Evolutionary conservation across 2,797 vertebrate species (phyloP).

Genomic region (Gobionotothen gibberifrons): DNA sequence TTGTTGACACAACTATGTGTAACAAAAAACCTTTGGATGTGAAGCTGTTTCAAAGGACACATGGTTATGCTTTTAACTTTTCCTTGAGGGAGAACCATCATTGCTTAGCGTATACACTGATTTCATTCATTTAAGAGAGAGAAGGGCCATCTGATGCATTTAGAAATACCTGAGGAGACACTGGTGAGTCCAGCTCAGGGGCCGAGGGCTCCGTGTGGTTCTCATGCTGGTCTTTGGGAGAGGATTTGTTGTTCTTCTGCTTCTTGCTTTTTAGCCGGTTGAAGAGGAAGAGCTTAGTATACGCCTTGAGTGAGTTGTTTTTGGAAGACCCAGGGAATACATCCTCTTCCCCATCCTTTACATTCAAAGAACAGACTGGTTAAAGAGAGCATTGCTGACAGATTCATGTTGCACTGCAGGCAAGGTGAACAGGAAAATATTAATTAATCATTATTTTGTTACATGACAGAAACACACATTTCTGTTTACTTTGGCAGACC

Average conservation of each 20-base stretch:
- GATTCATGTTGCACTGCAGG: background rate
- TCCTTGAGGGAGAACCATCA: conserved; percentile 14
- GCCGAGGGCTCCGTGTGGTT: conserved; percentile 61
- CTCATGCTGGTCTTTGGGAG: conserved; percentile 85
- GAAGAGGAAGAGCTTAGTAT: conserved; percentile 93
- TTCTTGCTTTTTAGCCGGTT: conserved; percentile 92
- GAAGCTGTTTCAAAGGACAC: background rate
- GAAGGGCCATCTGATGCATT: background rate
- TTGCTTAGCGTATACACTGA: background rate
- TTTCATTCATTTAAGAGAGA: background rate
- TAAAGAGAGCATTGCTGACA: background rate
- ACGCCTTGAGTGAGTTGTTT: conserved; percentile 88
- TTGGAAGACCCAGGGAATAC: conserved; percentile 88
- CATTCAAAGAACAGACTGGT: conserved; percentile 53
- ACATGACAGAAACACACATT: background rate
- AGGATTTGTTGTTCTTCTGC: conserved; percentile 82
- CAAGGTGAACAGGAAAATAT: background rate
- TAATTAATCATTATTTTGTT: background rate
- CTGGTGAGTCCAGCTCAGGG: conserved; percentile 48
- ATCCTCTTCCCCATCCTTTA: conserved; percentile 88
- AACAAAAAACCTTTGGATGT: background rate
- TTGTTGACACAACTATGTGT: background rate
- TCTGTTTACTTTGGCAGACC: background rate
- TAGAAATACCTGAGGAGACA: conserved; percentile 74
- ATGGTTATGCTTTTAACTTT: background rate